Percentiles rank a stretch among this genome's conserved stretches.
Evolutionary conservation across 2,888 invertebrate species (phyloP).

Genomic region (Drosophila nr. fundita): DNA sequence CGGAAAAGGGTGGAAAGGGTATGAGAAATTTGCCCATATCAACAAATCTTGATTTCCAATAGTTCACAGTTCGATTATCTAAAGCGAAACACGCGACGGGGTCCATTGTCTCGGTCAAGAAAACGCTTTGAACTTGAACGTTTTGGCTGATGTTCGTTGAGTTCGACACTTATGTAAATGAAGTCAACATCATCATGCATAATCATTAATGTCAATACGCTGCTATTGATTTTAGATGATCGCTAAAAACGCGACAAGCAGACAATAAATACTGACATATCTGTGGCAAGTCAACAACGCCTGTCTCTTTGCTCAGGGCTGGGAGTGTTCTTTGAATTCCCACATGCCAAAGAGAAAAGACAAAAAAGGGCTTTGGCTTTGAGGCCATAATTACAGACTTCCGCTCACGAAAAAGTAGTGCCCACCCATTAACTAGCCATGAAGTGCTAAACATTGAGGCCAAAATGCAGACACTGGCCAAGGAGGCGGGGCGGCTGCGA

Average conservation of each 20-base stretch:
- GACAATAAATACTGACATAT: constrained; percentile 46
- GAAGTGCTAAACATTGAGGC: constrained; percentile 11
- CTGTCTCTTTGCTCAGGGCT: constrained; percentile 1
- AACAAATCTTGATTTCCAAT: constrained; percentile 2
- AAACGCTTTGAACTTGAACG: constrained; percentile 64
- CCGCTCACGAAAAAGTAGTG: constrained; percentile 52
- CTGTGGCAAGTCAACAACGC: constrained; percentile 31
- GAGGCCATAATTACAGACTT: constrained; percentile 73
- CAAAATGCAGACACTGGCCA: constrained; percentile 7
- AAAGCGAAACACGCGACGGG: constrained; percentile 20
- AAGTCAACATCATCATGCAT: constrained; percentile 32
- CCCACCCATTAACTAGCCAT: constrained; percentile 30
- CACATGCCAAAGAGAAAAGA: constrained; percentile 7
- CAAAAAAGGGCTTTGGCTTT: constrained; percentile 50
- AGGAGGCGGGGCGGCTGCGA: constrained; percentile 1
- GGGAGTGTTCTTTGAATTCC: constrained; percentile 21
- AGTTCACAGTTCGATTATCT: constrained; percentile 22
- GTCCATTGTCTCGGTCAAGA: constrained; percentile 45
- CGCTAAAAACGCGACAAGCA: constrained; percentile 26
- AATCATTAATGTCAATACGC: constrained; percentile 53
- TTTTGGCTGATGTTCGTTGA: constrained; percentile 1
- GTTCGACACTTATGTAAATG: constrained; percentile 47
- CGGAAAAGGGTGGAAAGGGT: neutral
- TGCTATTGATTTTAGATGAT: constrained; percentile 61
- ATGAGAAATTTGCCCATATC: neutral